These are phyloP conservation scores for Cheilosia variabilis DNA, from an alignment of 2,888 invertebrate species.

Conservation along the genomic window DNA sequence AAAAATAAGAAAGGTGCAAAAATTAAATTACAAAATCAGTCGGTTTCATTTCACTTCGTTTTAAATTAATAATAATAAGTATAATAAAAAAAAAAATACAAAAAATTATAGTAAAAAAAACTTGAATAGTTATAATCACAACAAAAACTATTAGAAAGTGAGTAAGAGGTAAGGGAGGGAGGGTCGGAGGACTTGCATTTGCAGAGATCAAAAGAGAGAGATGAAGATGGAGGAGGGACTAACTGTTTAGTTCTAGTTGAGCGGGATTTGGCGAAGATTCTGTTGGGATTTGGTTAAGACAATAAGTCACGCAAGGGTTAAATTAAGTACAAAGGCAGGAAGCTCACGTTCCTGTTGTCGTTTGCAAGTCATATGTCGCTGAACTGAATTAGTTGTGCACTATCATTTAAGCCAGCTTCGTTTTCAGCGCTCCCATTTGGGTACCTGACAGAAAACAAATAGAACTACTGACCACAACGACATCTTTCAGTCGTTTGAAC, in stretches of 20 bases:
- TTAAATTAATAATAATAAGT: conserved; percentile 29
- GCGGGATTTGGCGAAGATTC: too few relatives aligned
- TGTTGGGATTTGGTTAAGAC: too few relatives aligned
- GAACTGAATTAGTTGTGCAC: too few relatives aligned
- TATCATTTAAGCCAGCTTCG: too few relatives aligned
- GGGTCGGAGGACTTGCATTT: not conserved
- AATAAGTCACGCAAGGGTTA: not conserved
- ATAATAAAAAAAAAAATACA: conserved; percentile 27
- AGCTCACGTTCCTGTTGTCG: not conserved
- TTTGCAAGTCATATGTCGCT: too few relatives aligned
- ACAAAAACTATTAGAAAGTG: conserved; percentile 57
- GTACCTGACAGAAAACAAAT: too few relatives aligned
- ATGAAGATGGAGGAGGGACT: too few relatives aligned
- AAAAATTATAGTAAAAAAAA: conserved; percentile 30
- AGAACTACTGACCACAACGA: too few relatives aligned
- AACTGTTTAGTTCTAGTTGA: too few relatives aligned
- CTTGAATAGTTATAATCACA: conserved; percentile 55
- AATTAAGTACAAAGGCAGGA: conserved; percentile 51
- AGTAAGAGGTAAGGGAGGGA: conserved; percentile 28
- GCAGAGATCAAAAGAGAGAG: conserved; percentile 10
- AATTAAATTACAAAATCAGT: conserved; percentile 72
- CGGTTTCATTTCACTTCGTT: conserved; percentile 57
- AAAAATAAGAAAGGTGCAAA: conserved; percentile 51
- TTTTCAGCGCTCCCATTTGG: too few relatives aligned
- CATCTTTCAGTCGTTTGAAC: too few relatives aligned